phyloP scores from a whole-genome alignment of 2,797 vertebrate species.

The Xiphophorus birchmanni region DNA sequence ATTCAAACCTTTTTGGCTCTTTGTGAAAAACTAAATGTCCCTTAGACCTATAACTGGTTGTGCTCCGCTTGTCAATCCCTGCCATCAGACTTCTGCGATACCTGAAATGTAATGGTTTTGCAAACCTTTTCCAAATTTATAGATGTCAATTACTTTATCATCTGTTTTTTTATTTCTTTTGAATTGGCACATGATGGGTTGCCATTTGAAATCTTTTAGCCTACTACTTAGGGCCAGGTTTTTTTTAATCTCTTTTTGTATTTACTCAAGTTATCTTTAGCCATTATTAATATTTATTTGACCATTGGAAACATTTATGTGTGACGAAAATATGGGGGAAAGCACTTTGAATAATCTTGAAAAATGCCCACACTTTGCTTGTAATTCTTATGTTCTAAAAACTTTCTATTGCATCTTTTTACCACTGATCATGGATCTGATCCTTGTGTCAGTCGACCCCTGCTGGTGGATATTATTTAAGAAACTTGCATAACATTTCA shows the following conservation, averaged over 20 bases:
- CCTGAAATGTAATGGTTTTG: background rate
- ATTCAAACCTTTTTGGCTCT: background rate
- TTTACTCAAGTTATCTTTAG: background rate
- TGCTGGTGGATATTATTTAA: background rate
- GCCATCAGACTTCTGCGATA: background rate
- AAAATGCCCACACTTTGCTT: background rate
- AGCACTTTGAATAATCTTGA: background rate
- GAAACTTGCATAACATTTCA: background rate
- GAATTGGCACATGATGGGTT: background rate
- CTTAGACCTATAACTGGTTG: background rate
- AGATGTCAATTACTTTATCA: background rate
- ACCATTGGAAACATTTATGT: too few relatives aligned
- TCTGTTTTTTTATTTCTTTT: background rate
- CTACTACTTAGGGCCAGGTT: background rate
- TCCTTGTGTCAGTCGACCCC: background rate
- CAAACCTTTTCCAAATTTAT: background rate
- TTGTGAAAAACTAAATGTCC: background rate
- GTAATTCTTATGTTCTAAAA: background rate
- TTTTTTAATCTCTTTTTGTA: background rate
- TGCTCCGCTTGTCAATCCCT: background rate
- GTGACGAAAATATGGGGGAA: background rate
- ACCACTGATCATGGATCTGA: background rate
- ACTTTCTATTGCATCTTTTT: background rate
- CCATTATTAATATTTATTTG: background rate
- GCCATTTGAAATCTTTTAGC: background rate